Base-by-base conservation (phyloP, 2,888 invertebrate genomes). In the Agrochola circellaris region DNA sequence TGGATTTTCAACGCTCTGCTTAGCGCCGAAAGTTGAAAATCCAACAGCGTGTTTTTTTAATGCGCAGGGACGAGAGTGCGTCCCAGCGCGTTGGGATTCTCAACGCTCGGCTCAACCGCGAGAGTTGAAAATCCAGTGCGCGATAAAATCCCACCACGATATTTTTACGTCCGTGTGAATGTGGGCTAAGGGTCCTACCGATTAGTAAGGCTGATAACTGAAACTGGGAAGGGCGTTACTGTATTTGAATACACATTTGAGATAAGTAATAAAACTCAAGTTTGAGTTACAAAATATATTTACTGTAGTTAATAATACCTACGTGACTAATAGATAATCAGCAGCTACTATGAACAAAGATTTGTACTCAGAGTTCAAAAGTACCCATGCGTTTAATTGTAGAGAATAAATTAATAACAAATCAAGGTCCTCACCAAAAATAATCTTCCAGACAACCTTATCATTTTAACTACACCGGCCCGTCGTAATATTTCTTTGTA, bases 241-340 rank as follows among this genome's bases (percentile, higher is more conserved):
- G 23, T 61, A 58, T 34, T 51, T 56, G 15, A 51, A 60, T 34
- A 69, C 15, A 23, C 5, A 23, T 56, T 42, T 34, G 58, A 7
- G 9, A n/a, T 38, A 17, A 15, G 17, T 48, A 82, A 82, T 70
- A 64, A 85, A 79, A 83, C 68, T 54, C 23, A 54, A 13, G 45
- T 66, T 61, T 38, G 13, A 73, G 71, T 79, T 86, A 88, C 88
- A 89, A 90, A 90, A 91, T 90, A 91, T 91, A 90, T 91, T 89
- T 91, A 90, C 86, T 90, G 70, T 83, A 85, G 73, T 82, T 82
- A 81, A 84, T 86, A 86, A 85, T 84, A 89, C 77, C 83, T 84
- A 84, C 58, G 65, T 72, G 75, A 75, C 80, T 66, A 83, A 82
- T 73, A 85, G 82, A 85, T 83, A 85, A 85, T 82, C 77, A 84